Evolutionary conservation across 1,140 invertebrate genomes (phyloP).

Genomic region (Hormaphis cornu): DNA sequence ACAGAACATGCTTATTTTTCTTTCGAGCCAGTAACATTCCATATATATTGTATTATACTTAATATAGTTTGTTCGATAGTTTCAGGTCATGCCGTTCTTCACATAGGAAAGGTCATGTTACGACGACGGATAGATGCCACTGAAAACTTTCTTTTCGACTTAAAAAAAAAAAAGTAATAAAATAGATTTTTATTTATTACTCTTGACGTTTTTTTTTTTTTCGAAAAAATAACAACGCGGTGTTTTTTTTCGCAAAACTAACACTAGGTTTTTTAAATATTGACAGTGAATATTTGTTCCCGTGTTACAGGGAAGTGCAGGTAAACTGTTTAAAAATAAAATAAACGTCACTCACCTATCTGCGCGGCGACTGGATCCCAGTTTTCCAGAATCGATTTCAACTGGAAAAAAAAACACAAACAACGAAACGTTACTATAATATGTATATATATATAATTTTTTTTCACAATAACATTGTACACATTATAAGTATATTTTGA

Average conservation of each 20-base stretch:
- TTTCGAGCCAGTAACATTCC: no score
- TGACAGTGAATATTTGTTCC: no score
- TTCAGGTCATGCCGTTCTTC: not conserved
- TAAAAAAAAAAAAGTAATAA: not conserved
- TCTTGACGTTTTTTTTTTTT: not conserved
- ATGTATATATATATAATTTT: not conserved
- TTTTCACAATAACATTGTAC: no score
- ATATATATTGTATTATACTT: no score
- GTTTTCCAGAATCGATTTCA: not conserved
- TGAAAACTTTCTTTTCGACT: not conserved
- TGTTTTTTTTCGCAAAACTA: no score
- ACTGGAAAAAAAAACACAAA: not conserved
- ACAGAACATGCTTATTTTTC: no score
- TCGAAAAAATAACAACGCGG: not conserved
- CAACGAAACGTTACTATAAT: not conserved
- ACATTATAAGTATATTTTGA: no score
- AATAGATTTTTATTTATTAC: not conserved
- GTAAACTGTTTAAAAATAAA: not conserved
- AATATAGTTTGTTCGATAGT: no score
- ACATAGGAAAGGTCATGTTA: not conserved
- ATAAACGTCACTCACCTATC: slow-evolving; percentile 16
- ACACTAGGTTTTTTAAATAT: no score
- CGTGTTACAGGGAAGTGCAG: no score
- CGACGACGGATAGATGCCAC: not conserved
- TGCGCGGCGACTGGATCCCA: slow-evolving; percentile 3